A percentile compares a stretch with the other conserved stretches of the same genome.
phyloP scores from a whole-genome alignment of 2,888 invertebrate genomes.

The Drosophila seclusa region DNA sequence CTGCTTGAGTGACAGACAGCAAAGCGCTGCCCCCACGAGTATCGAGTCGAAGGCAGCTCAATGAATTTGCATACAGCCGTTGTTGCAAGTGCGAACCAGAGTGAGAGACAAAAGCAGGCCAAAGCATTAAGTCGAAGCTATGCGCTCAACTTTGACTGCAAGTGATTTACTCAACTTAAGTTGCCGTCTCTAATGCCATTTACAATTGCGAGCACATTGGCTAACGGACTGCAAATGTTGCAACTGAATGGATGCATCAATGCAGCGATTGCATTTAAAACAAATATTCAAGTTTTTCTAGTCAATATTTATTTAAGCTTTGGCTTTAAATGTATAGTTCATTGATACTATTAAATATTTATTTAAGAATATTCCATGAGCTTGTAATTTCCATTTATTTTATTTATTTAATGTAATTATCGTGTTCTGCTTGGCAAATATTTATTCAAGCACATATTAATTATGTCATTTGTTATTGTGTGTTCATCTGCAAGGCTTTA shows the following conservation, averaged over 20 bases:
- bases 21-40: constrained; percentile 14
- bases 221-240: not conserved
- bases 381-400: not conserved
- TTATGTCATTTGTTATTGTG: not conserved
- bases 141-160: constrained; percentile 55
- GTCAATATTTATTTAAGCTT: not conserved
- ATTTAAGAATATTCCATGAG: not conserved
- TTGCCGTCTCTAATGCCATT: constrained; percentile 10
- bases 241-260: not conserved
- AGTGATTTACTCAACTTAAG: constrained; percentile 55
- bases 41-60: constrained; percentile 52
- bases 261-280: not conserved
- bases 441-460: not conserved
- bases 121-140: constrained; percentile 27
- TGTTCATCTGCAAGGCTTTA: not conserved
- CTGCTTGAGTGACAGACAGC: constrained; percentile 24
- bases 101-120: not conserved
- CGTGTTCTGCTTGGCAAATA: not conserved
- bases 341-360: not conserved
- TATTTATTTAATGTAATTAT: not conserved
- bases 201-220: not conserved
- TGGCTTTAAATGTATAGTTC: not conserved
- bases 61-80: constrained; percentile 64
- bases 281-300: not conserved
- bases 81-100: constrained; percentile 12